Evolutionary conservation across 2,888 invertebrate genomes (phyloP).

Genomic region (Lampropteryx suffumata): DNA sequence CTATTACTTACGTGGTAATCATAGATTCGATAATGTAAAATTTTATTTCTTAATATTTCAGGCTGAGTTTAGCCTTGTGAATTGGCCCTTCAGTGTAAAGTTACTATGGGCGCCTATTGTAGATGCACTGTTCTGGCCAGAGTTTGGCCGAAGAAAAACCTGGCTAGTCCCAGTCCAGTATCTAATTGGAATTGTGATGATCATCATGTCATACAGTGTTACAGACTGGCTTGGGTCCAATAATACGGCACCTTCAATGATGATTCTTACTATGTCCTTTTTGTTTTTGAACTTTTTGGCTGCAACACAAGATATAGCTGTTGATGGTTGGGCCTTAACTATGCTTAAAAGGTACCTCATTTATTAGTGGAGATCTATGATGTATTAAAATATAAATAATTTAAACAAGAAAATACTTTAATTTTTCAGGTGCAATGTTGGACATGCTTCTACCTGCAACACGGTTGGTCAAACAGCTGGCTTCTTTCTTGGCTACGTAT

Average conservation of each 20-base stretch:
- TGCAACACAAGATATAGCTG: conserved; percentile 99
- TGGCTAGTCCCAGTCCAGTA: conserved; percentile 98
- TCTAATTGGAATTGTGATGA: conserved; percentile 94
- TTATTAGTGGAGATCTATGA: no score
- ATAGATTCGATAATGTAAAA: neutral
- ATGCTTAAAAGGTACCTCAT: conserved; percentile 98
- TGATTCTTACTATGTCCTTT: conserved; percentile 92
- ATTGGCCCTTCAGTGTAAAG: conserved; percentile 97
- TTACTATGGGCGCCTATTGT: conserved; percentile 99
- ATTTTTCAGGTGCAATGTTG: conserved; percentile 92
- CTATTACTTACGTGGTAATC: neutral
- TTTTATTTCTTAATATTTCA: conserved; percentile 56
- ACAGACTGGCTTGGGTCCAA: conserved; percentile 90
- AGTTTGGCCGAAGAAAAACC: conserved; percentile 96
- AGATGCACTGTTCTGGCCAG: conserved; percentile 92
- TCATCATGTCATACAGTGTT: conserved; percentile 90
- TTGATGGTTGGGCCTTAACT: conserved; percentile 99
- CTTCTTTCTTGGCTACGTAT: conserved; percentile 97
- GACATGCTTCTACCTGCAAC: conserved; percentile 99
- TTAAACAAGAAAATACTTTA: no score
- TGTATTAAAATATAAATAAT: no score
- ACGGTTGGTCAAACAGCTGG: conserved; percentile 99
- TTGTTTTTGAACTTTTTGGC: conserved; percentile 97
- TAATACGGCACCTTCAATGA: conserved; percentile 86
- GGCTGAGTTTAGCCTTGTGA: conserved; percentile 96